Base-by-base conservation (phyloP, 2,113 vertebrate species). In the Oryzias melastigma region DNA sequence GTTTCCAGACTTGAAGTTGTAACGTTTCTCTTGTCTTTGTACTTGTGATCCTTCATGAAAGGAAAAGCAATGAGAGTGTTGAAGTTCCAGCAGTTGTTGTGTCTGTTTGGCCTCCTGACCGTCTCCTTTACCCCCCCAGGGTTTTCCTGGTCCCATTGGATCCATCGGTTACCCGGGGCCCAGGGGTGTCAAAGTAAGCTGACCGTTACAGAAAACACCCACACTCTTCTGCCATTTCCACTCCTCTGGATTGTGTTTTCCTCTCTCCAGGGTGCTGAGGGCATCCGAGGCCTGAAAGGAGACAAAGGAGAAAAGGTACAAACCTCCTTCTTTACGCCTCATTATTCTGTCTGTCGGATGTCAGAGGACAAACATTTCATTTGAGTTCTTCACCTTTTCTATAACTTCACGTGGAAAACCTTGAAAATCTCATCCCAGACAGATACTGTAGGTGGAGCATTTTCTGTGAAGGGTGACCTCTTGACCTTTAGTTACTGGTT, bases 221-320 rank as follows among this genome's bases (percentile, higher is more conserved):
- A 40, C 48, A 48, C 15, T 25, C 16, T 29, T 4, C 22, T 15
- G 35, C 16, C 4, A 46, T 47, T 7, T 59, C 55, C 48, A 5
- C 57, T 45, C 62, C 15, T 40, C 25, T 45, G 25, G 60, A 25
- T 52, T 44, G 54, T 5, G 12, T 24, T 68, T 57, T 18, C 8
- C 4, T 63, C 82, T 75, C 6, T 69, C 53, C 68, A 99, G 97
- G 97, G 97, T 52, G 95, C 97, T 50, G 97, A 98, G 83, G 97
- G 97, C 67, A 92, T 98, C 19, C 92, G 97, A 79, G 97, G 97
- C 24, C 92, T 98, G 49, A 99, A 98, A 82, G 97, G 97, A 45
- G 93, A 92, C 80, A 98, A 94, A 93, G 97, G 97, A 78, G 97
- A 99, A 93, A 98, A 98, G 95, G 97, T 97, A 92, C 35, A 12